Evolutionary conservation across 2,113 vertebrate genomes (phyloP), one percentile per base, ranked within the genome.

Genomic region (Antechinus stuartii): DNA sequence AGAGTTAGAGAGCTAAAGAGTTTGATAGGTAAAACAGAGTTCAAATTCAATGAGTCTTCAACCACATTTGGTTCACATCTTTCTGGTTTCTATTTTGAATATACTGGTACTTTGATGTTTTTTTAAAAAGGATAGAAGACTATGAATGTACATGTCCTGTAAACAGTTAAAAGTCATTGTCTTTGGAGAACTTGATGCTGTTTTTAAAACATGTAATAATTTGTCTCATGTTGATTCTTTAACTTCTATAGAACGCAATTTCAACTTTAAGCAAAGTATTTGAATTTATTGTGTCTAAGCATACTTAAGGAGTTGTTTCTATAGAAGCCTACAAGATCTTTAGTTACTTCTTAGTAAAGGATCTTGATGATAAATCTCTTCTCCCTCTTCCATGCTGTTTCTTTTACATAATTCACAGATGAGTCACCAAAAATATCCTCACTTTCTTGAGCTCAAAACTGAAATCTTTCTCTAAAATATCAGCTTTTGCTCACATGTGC

Each of bases 91-190:
- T 68, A 91, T 94, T 91, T 96, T 96, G 54, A 91, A 93, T 27
- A 91, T 94, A 0, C 53, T 55, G 50, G 47, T 92, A 12, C 8
- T 57, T 95, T 95, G 27, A 6, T 89, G 96, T 54, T 96, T 92
- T 96, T 96, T 97, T 95, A 76, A 49, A 49, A 49, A 90, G 91
- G 46, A 92, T 94, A 95, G 93, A 97, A 97, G 97, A 97, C 97
- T 95, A 93, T 97, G 97, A 98, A 98, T 98, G 98, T 98, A 96
- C 55, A 57, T 4, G 52, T 97, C 95, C 84, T 97, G 47, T 96
- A 93, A 94, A 97, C 91, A 57, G 89, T 96, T 97, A 93, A 95
- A 92, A 91, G 6, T 98, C 95, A 95, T 94, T 96, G 96, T 98
- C 97, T 94, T 95, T 97, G 96, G 95, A 96, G 93, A 96, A 94